These are phyloP conservation scores for Desmophyllum pertusum DNA, from an alignment of 92 coral and sea anemone genomes.

Conservation along the genomic window DNA sequence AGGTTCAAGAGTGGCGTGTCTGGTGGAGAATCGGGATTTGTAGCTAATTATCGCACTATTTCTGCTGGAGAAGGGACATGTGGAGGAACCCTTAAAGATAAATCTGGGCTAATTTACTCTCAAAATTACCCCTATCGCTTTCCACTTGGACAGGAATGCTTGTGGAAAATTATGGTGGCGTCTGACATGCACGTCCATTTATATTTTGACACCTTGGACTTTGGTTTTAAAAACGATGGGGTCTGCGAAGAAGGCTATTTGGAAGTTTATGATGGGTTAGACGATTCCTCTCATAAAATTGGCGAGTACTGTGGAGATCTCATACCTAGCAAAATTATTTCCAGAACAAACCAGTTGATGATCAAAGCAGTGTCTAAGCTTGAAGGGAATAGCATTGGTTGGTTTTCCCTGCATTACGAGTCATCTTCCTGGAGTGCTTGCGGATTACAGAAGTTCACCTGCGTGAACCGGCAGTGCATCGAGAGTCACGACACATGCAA, in stretches of 20 bases:
- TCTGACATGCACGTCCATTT: constrained; percentile 67
- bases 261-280: constrained; percentile 79
- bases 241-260: constrained; percentile 71
- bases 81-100: constrained; percentile 53
- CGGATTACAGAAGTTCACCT: constrained; percentile 67
- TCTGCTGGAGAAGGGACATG: constrained; percentile 85
- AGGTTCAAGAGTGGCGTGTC: constrained; percentile 71
- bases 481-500: constrained; percentile 58
- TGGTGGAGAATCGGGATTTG: constrained; percentile 63
- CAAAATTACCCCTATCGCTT: constrained; percentile 81
- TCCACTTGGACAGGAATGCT: constrained; percentile 77
- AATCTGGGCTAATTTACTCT: constrained; percentile 77
- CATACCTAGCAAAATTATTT: constrained; percentile 59
- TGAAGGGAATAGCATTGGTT: constrained; percentile 57
- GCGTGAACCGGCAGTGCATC: constrained; percentile 75
- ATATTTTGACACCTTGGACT: constrained; percentile 80
- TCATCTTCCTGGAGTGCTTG: constrained; percentile 74
- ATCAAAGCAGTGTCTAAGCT: constrained; percentile 66
- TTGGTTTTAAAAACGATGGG: constrained; percentile 48
- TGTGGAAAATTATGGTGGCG: constrained; percentile 90
- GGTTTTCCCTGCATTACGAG: constrained; percentile 75
- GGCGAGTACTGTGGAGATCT: constrained; percentile 75
- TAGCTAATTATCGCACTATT: constrained; percentile 72
- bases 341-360: constrained; percentile 73
- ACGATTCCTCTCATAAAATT: constrained; percentile 54